Percentiles rank a stretch among this genome's conserved stretches.
phyloP scores from a whole-genome alignment of 2,113 vertebrate species.

The Gnathonemus echidnorhynchus region DNA sequence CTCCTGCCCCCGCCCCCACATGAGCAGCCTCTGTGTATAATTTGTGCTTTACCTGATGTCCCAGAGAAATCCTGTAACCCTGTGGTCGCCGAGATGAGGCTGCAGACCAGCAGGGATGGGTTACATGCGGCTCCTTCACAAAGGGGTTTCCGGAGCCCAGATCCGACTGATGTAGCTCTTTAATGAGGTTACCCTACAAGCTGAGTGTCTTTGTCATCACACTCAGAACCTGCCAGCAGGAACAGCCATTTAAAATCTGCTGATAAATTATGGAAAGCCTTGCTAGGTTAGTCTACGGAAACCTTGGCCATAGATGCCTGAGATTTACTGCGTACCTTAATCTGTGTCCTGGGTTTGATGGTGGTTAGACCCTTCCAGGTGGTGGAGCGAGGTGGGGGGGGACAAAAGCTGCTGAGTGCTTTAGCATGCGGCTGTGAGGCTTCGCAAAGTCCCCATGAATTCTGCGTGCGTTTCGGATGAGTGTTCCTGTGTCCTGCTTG shows the following conservation, averaged over 20 bases:
- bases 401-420: not conserved
- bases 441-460: not conserved
- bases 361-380: not conserved
- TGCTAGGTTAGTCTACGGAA: not conserved
- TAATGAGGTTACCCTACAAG: not conserved
- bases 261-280: not conserved
- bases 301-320: not conserved
- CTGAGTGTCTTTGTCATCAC: not conserved
- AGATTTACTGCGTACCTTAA: not conserved
- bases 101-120: not conserved
- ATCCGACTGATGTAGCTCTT: not conserved
- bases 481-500: not conserved
- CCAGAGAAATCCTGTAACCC: not conserved
- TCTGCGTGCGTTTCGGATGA: not conserved
- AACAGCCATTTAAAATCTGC: not conserved
- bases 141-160: not conserved
- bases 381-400: not conserved
- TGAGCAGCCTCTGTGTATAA: not conserved
- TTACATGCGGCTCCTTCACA: too few relatives aligned
- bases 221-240: not conserved
- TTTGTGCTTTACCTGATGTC: not conserved
- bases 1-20: not conserved
- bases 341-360: not conserved
- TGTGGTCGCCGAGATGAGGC: not conserved
- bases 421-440: not conserved